A percentile compares a stretch with the other conserved stretches of the same genome.
Conservation (phyloP, 2,797 vertebrate genomes). For the Gymnodraco acuticeps region DNA sequence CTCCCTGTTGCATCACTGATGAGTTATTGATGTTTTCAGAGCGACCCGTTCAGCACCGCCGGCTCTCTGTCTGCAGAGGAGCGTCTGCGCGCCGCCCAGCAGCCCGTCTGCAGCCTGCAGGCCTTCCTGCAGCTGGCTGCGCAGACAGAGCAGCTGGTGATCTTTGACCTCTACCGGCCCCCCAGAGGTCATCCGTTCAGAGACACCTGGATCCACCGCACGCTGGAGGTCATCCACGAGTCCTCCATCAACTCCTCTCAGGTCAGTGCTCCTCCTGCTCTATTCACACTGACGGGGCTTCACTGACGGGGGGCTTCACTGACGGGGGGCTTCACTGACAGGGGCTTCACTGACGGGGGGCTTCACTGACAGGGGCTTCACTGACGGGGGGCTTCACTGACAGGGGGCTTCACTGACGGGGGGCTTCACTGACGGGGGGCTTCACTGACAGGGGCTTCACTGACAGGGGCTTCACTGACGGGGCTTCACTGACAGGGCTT, state of each 20-base stretch:
- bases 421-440: no score
- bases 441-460: background rate
- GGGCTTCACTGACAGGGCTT: background rate
- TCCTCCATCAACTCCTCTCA: constrained; percentile 85
- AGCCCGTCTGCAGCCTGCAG: constrained; percentile 85
- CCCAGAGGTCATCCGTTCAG: constrained; percentile 88
- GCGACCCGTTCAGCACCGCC: constrained; percentile 85
- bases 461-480: background rate
- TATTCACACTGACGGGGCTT: background rate
- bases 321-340: background rate
- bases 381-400: no score
- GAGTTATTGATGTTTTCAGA: constrained; percentile 71
- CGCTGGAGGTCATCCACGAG: constrained; percentile 85
- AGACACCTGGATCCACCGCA: constrained; percentile 83
- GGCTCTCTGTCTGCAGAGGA: constrained; percentile 80
- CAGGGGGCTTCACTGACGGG: background rate
- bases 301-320: no score
- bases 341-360: background rate
- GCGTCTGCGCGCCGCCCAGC: constrained; percentile 79
- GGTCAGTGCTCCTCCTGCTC: constrained; percentile 66
- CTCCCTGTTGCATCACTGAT: constrained; percentile 29
- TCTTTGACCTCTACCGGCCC: constrained; percentile 91
- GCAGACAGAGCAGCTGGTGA: constrained; percentile 82
- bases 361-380: no score
- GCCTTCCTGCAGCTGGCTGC: constrained; percentile 88